Evolutionary conservation across 2,797 vertebrate genomes (phyloP), one percentile per base, ranked within the genome.

Genomic region (Aratinga solstitialis): DNA sequence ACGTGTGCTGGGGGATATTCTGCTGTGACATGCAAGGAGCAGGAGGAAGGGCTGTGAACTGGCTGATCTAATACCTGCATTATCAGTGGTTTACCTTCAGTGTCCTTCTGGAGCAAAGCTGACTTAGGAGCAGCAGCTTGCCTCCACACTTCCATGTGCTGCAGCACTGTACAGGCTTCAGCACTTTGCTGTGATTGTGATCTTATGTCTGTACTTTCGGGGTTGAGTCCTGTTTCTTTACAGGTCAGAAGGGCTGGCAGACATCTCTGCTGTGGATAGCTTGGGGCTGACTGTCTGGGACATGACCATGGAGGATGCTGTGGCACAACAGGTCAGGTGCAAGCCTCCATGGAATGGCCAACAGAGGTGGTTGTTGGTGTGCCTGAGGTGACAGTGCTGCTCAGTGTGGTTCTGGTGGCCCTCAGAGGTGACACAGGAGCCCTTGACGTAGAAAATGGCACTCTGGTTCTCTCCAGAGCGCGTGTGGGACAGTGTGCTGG

Each of bases 81-180:
- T 81, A 79, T 71, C 90, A 71, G 91, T 82, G 79, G 16, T 87
- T 97, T 96, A 92, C 71, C 93, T 96, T 95, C 86, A 61, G 23
- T 67, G 93, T 93, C 93, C 92, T 96, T 93, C 66, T 84, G 34
- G 77, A 92, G 68, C 71, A 92, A 84, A 87, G 84, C 93, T 92
- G 94, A 82, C 86, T 90, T 78, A 66, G 51, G 77, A 89, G 74
- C 36, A 50, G 71, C 69, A 87, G 71, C 74, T 74, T 80, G 43
- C 42, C 27, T 75, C 3, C 6, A 38, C 9, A 0, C 13, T 88
- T 86, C 20, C 4, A 1, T 23, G 29, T 34, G 11, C 78, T 62
- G 58, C 47, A 54, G 42, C 0, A 0, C 34, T 72, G 30, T 45
- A 18, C 0, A 1, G 65, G n/a, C 73, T 81, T 91, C 40, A 5